These are phyloP conservation scores for Adrianichthys oophorus DNA, from an alignment of 2,797 vertebrate species.

Conservation along the genomic window DNA sequence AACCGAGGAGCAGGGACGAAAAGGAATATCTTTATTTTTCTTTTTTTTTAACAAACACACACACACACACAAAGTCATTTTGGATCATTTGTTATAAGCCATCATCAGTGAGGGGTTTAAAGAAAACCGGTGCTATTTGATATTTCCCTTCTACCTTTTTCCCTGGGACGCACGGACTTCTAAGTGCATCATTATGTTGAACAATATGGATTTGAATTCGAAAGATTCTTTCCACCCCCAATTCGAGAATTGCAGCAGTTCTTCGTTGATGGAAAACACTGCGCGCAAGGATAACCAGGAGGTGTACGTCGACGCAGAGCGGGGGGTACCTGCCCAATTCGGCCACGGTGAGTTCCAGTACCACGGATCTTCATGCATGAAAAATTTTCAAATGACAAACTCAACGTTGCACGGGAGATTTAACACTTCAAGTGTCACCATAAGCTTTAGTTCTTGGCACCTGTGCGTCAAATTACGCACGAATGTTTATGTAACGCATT, in stretches of 20 bases:
- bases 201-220: constrained; percentile 91
- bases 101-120: constrained; percentile 44
- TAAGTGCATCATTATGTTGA: constrained; percentile 83
- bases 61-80: constrained; percentile 31
- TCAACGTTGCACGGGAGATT: background rate
- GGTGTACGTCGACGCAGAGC: constrained; percentile 78
- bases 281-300: constrained; percentile 80
- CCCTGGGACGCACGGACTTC: constrained; percentile 65
- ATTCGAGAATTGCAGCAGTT: constrained; percentile 85
- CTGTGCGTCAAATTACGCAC: constrained; percentile 49
- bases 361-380: constrained; percentile 38
- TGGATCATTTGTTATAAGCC: constrained; percentile 71
- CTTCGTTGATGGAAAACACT: constrained; percentile 76
- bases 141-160: constrained; percentile 29
- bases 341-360: constrained; percentile 82
- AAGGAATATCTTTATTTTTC: constrained; percentile 58
- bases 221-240: constrained; percentile 88
- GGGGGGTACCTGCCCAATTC: constrained; percentile 81
- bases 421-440: constrained; percentile 7
- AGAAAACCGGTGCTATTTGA: constrained; percentile 55
- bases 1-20: constrained; percentile 70
- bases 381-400: constrained; percentile 1
- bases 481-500: constrained; percentile 70
- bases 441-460: constrained; percentile 4
- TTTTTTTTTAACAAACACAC: constrained; percentile 36